Percentiles rank a stretch among this genome's conserved stretches.
These are phyloP conservation scores for Ganaspis sp. DNA, from an alignment of 1,140 invertebrate species.

Conservation along the genomic window DNA sequence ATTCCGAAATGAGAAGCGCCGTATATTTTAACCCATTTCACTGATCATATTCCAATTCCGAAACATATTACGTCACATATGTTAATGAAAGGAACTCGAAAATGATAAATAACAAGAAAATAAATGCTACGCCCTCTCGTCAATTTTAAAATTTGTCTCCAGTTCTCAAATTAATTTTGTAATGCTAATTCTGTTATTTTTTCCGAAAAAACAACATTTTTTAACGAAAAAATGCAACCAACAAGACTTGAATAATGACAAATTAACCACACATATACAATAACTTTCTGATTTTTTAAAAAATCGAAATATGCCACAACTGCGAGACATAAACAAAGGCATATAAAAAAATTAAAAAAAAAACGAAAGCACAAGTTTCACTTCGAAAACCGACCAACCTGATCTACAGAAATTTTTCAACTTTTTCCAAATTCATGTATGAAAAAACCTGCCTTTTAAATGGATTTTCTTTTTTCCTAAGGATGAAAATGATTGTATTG, in stretches of 20 bases:
- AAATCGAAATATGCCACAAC: not conserved
- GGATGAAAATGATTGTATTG: not conserved
- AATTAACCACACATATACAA: no score
- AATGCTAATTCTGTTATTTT: no score
- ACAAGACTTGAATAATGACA: no score
- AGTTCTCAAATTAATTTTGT: not conserved
- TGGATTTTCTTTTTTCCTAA: not conserved
- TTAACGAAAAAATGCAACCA: no score
- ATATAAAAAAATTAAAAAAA: no score
- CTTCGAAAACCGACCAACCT: no score
- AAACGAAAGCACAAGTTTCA: no score
- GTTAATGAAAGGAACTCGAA: not conserved
- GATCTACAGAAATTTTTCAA: no score
- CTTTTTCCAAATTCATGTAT: no score
- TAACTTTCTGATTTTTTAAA: not conserved
- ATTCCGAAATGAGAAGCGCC: not conserved
- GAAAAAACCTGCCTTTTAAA: not conserved
- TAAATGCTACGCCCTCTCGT: not conserved
- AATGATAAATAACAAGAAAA: not conserved
- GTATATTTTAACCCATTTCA: not conserved
- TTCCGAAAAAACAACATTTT: no score
- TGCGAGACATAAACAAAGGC: no score
- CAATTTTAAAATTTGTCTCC: not conserved
- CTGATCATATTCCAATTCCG: not conserved
- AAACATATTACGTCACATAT: not conserved